A percentile compares a stretch with the other conserved stretches of the same genome.
Evolutionary conservation across 2,113 vertebrate species (phyloP).

Genomic region (Mesocricetus auratus): DNA sequence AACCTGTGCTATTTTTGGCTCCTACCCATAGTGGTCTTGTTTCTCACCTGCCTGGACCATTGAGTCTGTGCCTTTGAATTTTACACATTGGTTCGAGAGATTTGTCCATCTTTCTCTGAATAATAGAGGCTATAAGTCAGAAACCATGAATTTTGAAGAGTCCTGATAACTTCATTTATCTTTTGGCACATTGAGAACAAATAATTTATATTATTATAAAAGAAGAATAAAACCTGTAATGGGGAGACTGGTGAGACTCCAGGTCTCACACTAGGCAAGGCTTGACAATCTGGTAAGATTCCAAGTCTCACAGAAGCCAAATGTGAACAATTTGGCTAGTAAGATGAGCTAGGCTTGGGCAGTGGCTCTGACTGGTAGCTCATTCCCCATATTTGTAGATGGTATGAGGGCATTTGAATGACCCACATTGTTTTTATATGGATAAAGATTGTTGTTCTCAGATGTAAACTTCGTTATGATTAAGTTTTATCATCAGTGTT

Average conservation of each 20-base stretch:
- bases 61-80: background rate
- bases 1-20: background rate
- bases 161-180: background rate
- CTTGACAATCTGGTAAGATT: background rate
- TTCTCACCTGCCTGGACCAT: background rate
- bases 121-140: background rate
- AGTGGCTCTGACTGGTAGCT: background rate
- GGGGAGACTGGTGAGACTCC: no score
- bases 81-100: background rate
- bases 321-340: background rate
- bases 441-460: background rate
- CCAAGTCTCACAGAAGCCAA: accelerated
- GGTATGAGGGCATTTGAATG: background rate
- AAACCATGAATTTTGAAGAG: background rate
- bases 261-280: accelerated
- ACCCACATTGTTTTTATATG: background rate
- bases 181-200: background rate
- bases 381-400: background rate
- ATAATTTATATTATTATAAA: background rate
- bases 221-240: background rate
- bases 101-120: background rate
- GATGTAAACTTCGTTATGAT: background rate
- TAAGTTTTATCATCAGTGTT: background rate
- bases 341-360: background rate
- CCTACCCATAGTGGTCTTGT: no score